A percentile compares a stretch with the other conserved stretches of the same genome.
These are phyloP conservation scores for Thamnophis sirtalis DNA, from an alignment of 2,113 vertebrate species.

Conservation along the genomic window DNA sequence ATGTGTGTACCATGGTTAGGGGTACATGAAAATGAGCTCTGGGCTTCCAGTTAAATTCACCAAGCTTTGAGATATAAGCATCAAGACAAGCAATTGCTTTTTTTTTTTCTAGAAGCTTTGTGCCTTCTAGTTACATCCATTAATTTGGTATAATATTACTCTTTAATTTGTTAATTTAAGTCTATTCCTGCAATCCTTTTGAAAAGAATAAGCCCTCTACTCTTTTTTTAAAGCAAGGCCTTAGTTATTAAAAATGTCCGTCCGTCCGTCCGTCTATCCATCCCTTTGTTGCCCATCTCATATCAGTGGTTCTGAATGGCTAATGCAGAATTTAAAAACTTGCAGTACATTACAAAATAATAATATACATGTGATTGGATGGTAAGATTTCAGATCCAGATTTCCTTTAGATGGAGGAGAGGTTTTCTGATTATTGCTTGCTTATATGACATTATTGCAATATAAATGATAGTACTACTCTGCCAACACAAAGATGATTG, in stretches of 20 bases:
- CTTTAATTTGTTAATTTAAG: not conserved
- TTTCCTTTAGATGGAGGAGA: not conserved
- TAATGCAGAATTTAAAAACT: not conserved
- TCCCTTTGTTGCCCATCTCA: not conserved
- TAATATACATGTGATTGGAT: not conserved
- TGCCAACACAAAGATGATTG: not conserved
- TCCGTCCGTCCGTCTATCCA: not conserved
- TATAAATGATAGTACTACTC: not conserved
- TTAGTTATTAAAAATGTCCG: not conserved
- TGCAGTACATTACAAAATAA: not conserved
- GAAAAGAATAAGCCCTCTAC: not conserved
- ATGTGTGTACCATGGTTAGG: not conserved
- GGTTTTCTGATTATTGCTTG: not conserved
- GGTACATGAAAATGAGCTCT: not conserved
- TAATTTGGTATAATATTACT: not conserved
- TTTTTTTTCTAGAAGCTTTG: not conserved
- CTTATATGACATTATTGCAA: not conserved
- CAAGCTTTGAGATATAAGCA: not conserved
- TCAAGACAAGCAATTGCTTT: not conserved
- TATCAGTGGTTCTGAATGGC: not conserved
- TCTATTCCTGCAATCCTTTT: not conserved
- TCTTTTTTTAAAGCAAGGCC: not conserved
- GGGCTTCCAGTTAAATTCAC: not conserved
- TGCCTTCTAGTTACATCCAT: not conserved
- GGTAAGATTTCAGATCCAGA: not conserved